Evolutionary conservation across 2,113 vertebrate species (phyloP).

Genomic region (Anhinga rufa): DNA sequence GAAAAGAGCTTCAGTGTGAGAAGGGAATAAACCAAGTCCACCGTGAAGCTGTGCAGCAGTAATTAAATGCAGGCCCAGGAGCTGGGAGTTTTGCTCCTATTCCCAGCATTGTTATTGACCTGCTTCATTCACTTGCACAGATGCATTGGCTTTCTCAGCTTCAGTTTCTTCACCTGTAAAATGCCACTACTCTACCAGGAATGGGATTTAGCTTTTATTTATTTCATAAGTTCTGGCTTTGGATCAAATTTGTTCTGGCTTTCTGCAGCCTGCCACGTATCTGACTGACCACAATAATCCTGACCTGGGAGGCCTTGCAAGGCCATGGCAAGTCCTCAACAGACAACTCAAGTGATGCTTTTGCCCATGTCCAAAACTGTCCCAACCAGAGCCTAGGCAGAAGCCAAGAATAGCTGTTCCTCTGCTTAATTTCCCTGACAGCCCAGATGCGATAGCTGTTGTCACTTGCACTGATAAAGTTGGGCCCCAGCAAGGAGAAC

Average conservation of each 20-base stretch:
- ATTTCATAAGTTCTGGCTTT: neutral
- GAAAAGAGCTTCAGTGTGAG: neutral
- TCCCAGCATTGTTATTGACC: neutral
- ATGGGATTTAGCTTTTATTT: neutral
- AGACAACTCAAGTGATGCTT: neutral
- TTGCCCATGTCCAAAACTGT: neutral
- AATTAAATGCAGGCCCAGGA: neutral
- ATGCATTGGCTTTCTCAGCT: neutral
- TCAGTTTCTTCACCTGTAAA: neutral
- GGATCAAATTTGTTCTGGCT: neutral
- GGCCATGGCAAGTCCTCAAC: neutral
- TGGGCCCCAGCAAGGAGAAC: neutral
- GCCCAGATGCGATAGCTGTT: neutral
- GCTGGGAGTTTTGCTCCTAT: neutral
- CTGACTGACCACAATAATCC: neutral
- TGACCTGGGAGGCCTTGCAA: neutral
- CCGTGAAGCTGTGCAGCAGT: neutral
- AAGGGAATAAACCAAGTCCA: neutral
- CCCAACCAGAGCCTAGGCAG: neutral
- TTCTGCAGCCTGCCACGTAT: neutral
- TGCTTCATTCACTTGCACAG: neutral
- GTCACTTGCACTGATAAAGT: neutral
- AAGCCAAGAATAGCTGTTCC: neutral
- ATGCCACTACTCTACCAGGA: neutral
- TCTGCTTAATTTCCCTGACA: conserved; percentile 24